Conservation (phyloP, 2,797 vertebrate species). For the Thamnophis elegans region DNA sequence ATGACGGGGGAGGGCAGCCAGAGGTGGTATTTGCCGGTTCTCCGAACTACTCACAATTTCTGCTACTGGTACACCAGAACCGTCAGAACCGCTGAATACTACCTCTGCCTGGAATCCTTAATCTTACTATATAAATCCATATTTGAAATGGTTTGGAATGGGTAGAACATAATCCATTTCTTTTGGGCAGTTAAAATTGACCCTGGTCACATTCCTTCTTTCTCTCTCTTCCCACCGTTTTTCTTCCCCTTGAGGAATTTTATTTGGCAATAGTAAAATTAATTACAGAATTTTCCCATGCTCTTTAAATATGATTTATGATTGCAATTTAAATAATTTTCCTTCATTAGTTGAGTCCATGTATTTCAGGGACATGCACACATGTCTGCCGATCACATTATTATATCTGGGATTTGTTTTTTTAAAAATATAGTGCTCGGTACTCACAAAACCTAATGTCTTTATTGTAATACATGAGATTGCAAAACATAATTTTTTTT, state of each 20-base stretch:
- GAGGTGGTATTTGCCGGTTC: too few species aligned
- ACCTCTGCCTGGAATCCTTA: not conserved
- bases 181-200: not conserved
- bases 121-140: not conserved
- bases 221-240: not conserved
- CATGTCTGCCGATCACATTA: not conserved
- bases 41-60: too few species aligned
- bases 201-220: not conserved
- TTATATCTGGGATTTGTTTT: not conserved
- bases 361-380: not conserved
- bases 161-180: not conserved
- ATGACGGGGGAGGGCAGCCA: too few species aligned
- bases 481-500: not conserved
- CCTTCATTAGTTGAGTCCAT: not conserved
- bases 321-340: not conserved
- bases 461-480: not conserved
- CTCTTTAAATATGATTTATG: not conserved
- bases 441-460: not conserved
- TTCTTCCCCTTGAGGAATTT: not conserved
- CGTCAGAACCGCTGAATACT: too few species aligned
- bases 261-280: not conserved
- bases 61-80: too few species aligned
- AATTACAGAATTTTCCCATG: not conserved
- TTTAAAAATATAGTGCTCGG: not conserved
- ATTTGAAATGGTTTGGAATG: not conserved